Evolutionary conservation across 1,140 invertebrate species (phyloP).

Genomic region (Leucophenga varia): DNA sequence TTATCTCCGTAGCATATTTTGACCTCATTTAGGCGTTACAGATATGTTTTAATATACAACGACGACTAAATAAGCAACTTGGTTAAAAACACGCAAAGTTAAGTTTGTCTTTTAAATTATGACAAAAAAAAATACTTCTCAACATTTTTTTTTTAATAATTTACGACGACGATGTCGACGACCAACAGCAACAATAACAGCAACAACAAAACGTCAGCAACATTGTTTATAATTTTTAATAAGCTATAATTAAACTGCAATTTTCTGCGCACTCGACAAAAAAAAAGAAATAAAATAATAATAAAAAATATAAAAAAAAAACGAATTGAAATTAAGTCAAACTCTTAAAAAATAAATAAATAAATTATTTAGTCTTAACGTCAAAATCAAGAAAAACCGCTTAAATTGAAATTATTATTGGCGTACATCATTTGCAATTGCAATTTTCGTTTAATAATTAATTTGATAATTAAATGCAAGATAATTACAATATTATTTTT

Average conservation of each 20-base stretch:
- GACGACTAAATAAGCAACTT: no score
- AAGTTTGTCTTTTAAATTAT: no score
- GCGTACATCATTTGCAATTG: conserved; percentile 51
- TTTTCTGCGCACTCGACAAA: conserved; percentile 37
- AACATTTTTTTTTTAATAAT: no score
- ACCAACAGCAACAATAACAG: no score
- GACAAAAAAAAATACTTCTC: no score
- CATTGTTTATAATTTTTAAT: conserved; percentile 45
- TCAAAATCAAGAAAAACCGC: no score
- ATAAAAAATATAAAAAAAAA: conserved; percentile 9
- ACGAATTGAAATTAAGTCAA: conserved; percentile 25
- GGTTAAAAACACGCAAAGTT: no score
- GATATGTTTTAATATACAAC: no score
- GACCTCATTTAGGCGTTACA: no score
- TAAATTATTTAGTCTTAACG: conserved; percentile 15
- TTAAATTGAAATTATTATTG: no score
- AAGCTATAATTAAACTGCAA: conserved; percentile 46
- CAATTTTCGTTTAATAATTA: conserved; percentile 47
- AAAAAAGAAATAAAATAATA: conserved; percentile 41
- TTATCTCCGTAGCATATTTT: no score
- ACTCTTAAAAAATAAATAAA: conserved; percentile 30
- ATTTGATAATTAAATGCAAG: conserved; percentile 48
- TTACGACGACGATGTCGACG: conserved; percentile 6
- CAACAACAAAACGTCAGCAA: conserved; percentile 26
- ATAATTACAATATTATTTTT: no score